Base-by-base conservation (phyloP, 2,797 vertebrate species). In the Myotis myotis region DNA sequence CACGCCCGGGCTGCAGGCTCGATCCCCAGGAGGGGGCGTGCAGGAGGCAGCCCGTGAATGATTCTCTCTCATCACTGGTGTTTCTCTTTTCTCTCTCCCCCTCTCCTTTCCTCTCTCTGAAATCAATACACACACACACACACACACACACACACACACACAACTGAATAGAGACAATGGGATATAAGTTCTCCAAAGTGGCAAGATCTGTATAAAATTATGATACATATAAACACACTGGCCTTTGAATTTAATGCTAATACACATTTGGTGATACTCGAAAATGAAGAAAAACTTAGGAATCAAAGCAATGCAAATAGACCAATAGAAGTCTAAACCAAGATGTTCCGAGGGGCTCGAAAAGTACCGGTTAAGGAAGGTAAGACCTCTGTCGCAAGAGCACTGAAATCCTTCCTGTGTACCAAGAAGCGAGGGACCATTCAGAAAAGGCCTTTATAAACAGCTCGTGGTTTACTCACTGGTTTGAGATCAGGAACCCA, bases 221-320 rank as follows among this genome's bases (percentile, higher is more conserved):
- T 30, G 38, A 62, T 28, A 53, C 17, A 74, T 33, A 72, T 16
- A 85, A 83, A 87, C 47, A 83, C 16, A 47, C 1, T n/a, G 33
- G 36, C 15, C 36, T 89, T 87, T 22, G 0, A 79, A 76, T 60
- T 70, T 72, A 87, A 60, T 47, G 44, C 38, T 55, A 23, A 80
- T 3, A 78, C 49, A 36, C 51, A 83, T 20, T 57, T 72, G n/a
- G 41, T 36, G 41, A 84, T 28, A 79, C 6, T 47, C 62, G 28
- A 60, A 74, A 74, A 60, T 33, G 0, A 8, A 11, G 13, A 30
- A 30, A 72, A 28, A 33, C 5, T 9, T 20, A 53, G 47, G 10
- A 82, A 66, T 68, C 28, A 95, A 89, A 87, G 80, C 33, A 83
- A 78, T 10, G 36, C 53, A 89, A 96, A 89, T 72, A 89, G 91